These are phyloP conservation scores for Zophobas atratus DNA, from an alignment of 1,140 invertebrate species.

Conservation along the genomic window DNA sequence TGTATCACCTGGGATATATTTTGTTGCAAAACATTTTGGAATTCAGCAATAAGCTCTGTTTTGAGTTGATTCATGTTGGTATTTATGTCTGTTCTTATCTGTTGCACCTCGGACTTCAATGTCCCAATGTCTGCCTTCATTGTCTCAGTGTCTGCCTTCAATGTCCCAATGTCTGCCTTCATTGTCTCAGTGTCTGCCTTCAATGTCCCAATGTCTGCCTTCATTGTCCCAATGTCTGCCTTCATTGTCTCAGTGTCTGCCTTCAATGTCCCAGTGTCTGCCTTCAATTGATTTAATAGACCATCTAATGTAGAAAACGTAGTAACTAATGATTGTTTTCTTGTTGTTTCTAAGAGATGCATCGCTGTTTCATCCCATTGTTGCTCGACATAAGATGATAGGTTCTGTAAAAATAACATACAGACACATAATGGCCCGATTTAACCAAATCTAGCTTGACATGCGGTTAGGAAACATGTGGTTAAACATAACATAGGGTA, in stretches of 20 bases:
- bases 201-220: too few species aligned
- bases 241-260: too few species aligned
- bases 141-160: too few species aligned
- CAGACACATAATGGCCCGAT: neutral
- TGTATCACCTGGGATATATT: constrained; percentile 9
- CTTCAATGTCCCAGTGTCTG: too few species aligned
- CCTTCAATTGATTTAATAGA: too few species aligned
- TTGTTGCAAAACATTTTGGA: constrained; percentile 26
- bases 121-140: too few species aligned
- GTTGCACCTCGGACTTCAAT: constrained; percentile 10
- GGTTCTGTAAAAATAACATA: neutral
- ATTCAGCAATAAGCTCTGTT: constrained; percentile 15
- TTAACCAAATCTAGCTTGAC: neutral
- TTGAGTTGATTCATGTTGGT: constrained; percentile 23
- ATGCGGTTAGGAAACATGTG: neutral
- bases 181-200: too few species aligned
- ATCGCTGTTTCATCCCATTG: neutral
- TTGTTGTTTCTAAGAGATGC: neutral
- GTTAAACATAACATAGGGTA: constrained; percentile 1
- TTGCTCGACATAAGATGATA: neutral
- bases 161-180: too few species aligned
- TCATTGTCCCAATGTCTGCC: too few species aligned
- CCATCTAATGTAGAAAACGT: too few species aligned
- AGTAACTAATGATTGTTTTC: neutral
- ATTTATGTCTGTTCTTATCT: constrained; percentile 21